Evolutionary conservation across 2,888 invertebrate species (phyloP), one percentile per base, ranked within the genome.

Genomic region (Helleia helle): DNA sequence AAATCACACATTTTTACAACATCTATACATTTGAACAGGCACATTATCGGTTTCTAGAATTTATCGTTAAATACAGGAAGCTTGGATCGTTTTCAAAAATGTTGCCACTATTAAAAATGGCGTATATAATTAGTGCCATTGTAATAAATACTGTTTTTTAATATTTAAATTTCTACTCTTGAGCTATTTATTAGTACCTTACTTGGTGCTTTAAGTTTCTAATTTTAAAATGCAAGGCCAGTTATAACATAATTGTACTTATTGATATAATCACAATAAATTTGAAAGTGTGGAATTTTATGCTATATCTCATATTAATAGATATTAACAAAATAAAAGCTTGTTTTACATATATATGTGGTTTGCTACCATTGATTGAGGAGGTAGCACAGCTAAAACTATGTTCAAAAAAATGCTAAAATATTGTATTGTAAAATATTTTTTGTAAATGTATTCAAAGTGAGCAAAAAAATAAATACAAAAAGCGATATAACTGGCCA

Each of bases 31-130:
- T 44, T 49, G 50, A 48, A 51, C 52, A 57, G 57, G 57, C 57
- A 57, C 56, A 48, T 56, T 44, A 44, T 55, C 41, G 57, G 56
- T 54, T 48, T 52, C 37, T 42, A 41, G 41, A 40, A 38, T 28
- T 41, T 38, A 44, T 44, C n/a, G 39, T 43, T 43, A 36, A 40
- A 41, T 41, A 43, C 41, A 41, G 25, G 28, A 47, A 44, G 42
- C 44, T 38, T 41, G 26, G 31, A 29, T 26, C 15, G 17, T 40
- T 31, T 40, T 25, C 15, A 18, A 18, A 31, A 40, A 31, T 17
- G 31, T 31, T 25, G 30, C 31, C 40, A 26, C 12, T 15, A 26
- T 26, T n/a, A 26, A 38, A 26, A 31, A 40, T 26, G 40, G 25
- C 25, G 14, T 40, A 29, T 42, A 44, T 42, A 36, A 36, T 37